Base-by-base conservation (phyloP, 2,888 invertebrate genomes). In the Amphipoea oculea region DNA sequence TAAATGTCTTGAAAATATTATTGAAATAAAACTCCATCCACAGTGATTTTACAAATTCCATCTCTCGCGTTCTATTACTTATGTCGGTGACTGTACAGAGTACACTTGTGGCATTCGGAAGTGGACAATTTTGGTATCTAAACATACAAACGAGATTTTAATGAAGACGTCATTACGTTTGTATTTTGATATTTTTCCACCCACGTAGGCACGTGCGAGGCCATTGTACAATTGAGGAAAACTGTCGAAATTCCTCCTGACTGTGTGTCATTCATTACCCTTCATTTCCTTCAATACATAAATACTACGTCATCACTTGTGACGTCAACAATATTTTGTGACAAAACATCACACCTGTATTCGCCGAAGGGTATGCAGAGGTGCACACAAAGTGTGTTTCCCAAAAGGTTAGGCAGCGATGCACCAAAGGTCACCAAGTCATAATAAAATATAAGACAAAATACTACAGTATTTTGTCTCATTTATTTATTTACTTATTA, bases 121-220 rank as follows among this genome's bases (percentile, higher is more conserved):
- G 76, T 73, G 17, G 68, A 45, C 87, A 87, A 87, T 86, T 85
- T 83, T 29, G 40, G 20, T 84, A 68, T 65, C 66, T 14, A 86
- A 79, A 83, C 79, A 71, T 79, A 67, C 76, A 86, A 85, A 85
- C 62, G 87, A 71, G 84, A 68, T 87, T 85, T 62, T 86, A 85
- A 85, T 87, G 84, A 72, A 51, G 70, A 83, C 45, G 63, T 79
- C 67, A 68, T 79, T 83, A 86, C 14, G n/a, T 54, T 78, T 60
- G 65, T 66, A 9, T 72, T 66, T 73, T 73, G 42, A 70, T 72
- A 70, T 67, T 71, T 84, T 73, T 67, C 63, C 42, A 54, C 51
- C 14, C 60, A 54, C 45, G 3, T 51, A 42, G n/a, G 2, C 42
- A 65, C 40, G 6, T 62, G n/a, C 7, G 83, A 62, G 76, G 76